Evolutionary conservation across 2,797 vertebrate species (phyloP), one percentile per base, ranked within the genome.

Genomic region (Adelosebastes latens): DNA sequence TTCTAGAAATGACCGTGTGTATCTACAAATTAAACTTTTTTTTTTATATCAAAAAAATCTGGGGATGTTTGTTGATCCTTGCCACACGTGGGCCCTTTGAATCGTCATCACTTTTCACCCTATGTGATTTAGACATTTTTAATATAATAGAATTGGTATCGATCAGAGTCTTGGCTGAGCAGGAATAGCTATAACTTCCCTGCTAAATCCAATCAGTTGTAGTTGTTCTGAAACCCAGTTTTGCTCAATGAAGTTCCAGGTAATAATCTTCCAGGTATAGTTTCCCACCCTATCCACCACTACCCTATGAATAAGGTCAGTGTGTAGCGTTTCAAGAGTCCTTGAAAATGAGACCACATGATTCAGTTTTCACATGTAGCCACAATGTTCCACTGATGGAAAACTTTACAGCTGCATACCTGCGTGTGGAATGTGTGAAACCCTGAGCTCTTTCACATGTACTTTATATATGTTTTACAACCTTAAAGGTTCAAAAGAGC

Each of bases 301-400:
- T 10, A 2, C 20, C 1, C 6, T 59, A 20, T 66, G 72, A 83
- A 73, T 11, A 32, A 55, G 22, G 70, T 76, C 8, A 65, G 70
- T 46, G 66, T 70, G 67, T 18, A 56, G 13, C 13, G 0, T 70
- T 29, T 80, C 31, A 39, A 20, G 8, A 36, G 67, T 34, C 64
- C 52, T 63, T 66, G 61, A 75, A 59, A 74, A 55, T 77, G 24
- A 39, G 27, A 65, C 16, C 76, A 65, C 76, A 75, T 82, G 80
- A 74, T 66, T 29, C 9, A 32, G 32, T 71, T 83, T 81, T 87
- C 86, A 82, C 83, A 73, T 56, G 78, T 29, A 29, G 52, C 11
- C 32, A 32, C 39, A 65, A 85, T 42, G 76, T 89, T 76, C 78
- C 61, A 53, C 62, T 18, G 42, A 42, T 67, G 34, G 11, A 64